Evolutionary conservation across 2,888 invertebrate species (phyloP).

Genomic region (Leptinotarsa rubiginosa): DNA sequence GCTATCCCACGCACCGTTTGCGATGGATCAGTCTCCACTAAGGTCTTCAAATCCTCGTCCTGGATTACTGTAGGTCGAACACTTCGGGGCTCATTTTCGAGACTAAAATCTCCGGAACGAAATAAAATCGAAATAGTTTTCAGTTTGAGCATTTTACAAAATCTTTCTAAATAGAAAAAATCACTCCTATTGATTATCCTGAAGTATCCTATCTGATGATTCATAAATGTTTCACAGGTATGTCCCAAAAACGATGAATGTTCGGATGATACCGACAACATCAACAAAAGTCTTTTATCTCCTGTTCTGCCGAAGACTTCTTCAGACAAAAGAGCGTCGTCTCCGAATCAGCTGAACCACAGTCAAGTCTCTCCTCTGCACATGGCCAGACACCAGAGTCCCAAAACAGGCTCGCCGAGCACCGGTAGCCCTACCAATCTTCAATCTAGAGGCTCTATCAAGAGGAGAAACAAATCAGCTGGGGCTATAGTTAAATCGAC

Average conservation of each 20-base stretch:
- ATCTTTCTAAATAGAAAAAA: too few relatives aligned
- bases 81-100: too few relatives aligned
- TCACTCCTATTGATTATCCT: too few relatives aligned
- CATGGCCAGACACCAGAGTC: constrained; percentile 65
- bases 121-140: too few relatives aligned
- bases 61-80: too few relatives aligned
- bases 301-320: constrained; percentile 61
- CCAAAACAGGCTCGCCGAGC: constrained; percentile 65
- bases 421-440: constrained; percentile 69
- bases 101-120: too few relatives aligned
- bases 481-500: constrained; percentile 72
- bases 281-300: constrained; percentile 62
- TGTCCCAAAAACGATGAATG: constrained; percentile 74
- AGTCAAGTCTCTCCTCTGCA: constrained; percentile 70
- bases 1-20: too few relatives aligned
- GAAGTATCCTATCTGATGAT: not conserved
- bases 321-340: constrained; percentile 65
- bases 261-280: constrained; percentile 67
- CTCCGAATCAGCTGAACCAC: constrained; percentile 66
- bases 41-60: too few relatives aligned
- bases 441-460: constrained; percentile 67
- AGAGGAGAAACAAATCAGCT: constrained; percentile 75
- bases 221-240: constrained; percentile 59
- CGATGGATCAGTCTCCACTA: too few relatives aligned
- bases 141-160: too few relatives aligned